phyloP scores from a whole-genome alignment of 2,113 vertebrate species.

The Ciconia maguari region DNA sequence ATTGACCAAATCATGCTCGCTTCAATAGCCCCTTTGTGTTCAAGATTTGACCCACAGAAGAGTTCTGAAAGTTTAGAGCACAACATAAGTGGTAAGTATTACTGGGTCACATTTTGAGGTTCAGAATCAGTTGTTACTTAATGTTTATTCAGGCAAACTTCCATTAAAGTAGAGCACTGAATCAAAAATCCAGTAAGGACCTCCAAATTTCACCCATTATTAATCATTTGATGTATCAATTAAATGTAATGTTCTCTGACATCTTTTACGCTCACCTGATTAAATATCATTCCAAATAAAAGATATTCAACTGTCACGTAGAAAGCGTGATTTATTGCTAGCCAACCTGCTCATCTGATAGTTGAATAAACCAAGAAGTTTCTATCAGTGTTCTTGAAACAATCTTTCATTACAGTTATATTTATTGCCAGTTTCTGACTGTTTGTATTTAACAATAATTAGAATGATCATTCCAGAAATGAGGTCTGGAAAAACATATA shows the following conservation, averaged over 20 bases:
- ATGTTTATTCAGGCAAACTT: constrained; percentile 4
- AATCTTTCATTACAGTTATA: background rate
- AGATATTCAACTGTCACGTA: background rate
- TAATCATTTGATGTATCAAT: background rate
- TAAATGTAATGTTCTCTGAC: background rate
- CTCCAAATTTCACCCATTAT: background rate
- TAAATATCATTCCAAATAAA: background rate
- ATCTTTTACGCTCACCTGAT: background rate
- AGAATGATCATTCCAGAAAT: background rate
- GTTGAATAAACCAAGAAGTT: background rate
- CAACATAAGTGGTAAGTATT: background rate
- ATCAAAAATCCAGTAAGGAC: background rate
- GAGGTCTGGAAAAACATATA: background rate
- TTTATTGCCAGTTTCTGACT: background rate
- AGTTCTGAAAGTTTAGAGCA: constrained; percentile 1
- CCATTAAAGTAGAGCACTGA: background rate
- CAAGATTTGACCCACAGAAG: constrained; percentile 2
- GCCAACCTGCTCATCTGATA: background rate
- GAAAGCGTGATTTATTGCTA: background rate
- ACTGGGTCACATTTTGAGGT: constrained; percentile 1
- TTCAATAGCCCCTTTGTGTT: constrained; percentile 39
- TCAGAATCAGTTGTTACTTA: constrained; percentile 16
- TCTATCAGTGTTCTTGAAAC: background rate
- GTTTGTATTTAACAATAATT: background rate
- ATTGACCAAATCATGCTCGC: constrained; percentile 38